phyloP scores from a whole-genome alignment of 2,113 vertebrate species.

The Cettia cetti region DNA sequence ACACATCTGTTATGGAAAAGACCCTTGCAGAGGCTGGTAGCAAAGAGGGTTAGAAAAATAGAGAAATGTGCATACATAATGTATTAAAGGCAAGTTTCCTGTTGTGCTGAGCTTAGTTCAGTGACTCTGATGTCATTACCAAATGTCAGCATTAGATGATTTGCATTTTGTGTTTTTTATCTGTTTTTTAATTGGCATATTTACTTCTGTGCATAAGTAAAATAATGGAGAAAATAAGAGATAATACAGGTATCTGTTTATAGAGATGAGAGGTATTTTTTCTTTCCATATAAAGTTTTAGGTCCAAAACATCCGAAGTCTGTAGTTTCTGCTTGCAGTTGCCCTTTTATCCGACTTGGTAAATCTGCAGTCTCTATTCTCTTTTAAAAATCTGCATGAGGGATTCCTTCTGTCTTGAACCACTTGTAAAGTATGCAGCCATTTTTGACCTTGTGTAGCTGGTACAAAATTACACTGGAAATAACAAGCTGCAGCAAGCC shows the following conservation, averaged over 20 bases:
- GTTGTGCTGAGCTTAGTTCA: not conserved
- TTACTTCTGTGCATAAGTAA: conserved; percentile 29
- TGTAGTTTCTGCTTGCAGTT: conserved; percentile 68
- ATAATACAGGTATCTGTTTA: conserved; percentile 7
- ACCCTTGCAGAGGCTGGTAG: not conserved
- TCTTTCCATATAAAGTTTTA: conserved; percentile 63
- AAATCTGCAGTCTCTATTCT: conserved; percentile 61
- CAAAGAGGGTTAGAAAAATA: not conserved
- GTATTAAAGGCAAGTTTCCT: not conserved
- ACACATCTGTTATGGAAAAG: not conserved
- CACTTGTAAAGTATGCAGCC: conserved; percentile 65
- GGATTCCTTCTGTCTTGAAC: conserved; percentile 66
- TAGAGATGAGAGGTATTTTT: conserved; percentile 64
- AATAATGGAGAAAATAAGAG: conserved; percentile 34
- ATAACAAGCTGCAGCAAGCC: conserved; percentile 63
- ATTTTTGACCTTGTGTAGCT: conserved; percentile 60
- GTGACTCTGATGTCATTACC: not conserved
- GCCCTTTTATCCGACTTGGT: conserved; percentile 63
- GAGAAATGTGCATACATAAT: not conserved
- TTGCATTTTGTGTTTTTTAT: not conserved
- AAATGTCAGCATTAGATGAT: not conserved
- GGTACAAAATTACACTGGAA: conserved; percentile 64
- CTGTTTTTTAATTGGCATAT: not conserved
- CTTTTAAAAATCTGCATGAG: conserved; percentile 68
- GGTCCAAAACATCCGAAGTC: conserved; percentile 60